Percentiles rank a stretch among this genome's conserved stretches.
Evolutionary conservation across 2,888 invertebrate genomes (phyloP).

Genomic region (Spodoptera picta): DNA sequence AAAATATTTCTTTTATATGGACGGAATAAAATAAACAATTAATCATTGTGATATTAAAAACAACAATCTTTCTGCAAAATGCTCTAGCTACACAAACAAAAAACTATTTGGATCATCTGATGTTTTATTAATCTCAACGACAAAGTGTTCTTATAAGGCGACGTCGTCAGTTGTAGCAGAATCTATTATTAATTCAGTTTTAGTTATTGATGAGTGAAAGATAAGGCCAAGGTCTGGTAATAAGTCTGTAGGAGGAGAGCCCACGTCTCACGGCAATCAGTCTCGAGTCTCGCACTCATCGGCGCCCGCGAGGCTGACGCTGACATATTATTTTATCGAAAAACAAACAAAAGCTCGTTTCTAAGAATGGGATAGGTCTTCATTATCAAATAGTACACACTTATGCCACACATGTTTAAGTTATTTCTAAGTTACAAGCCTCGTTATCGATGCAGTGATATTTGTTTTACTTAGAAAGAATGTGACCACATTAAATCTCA

Average conservation of each 20-base stretch:
- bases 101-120: too few species aligned
- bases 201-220: conserved; percentile 46
- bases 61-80: not conserved
- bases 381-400: conserved; percentile 35
- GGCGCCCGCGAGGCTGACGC: conserved; percentile 67
- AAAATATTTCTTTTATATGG: too few species aligned
- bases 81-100: too few species aligned
- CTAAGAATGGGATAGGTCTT: conserved; percentile 35
- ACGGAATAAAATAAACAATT: too few species aligned
- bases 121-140: not conserved
- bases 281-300: conserved; percentile 55
- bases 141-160: conserved; percentile 6
- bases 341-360: conserved; percentile 46
- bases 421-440: conserved; percentile 10
- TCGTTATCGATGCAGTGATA: conserved; percentile 8
- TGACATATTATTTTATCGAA: conserved; percentile 56
- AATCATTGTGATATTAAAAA: too few species aligned
- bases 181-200: conserved; percentile 16
- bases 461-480: conserved; percentile 23
- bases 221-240: conserved; percentile 55
- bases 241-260: conserved; percentile 60
- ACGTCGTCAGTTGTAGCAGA: not conserved
- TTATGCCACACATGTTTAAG: conserved; percentile 15
- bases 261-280: conserved; percentile 53
- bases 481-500: conserved; percentile 8